Evolutionary conservation across 1,140 invertebrate species (phyloP).

Genomic region (Protaetia brevitarsis): DNA sequence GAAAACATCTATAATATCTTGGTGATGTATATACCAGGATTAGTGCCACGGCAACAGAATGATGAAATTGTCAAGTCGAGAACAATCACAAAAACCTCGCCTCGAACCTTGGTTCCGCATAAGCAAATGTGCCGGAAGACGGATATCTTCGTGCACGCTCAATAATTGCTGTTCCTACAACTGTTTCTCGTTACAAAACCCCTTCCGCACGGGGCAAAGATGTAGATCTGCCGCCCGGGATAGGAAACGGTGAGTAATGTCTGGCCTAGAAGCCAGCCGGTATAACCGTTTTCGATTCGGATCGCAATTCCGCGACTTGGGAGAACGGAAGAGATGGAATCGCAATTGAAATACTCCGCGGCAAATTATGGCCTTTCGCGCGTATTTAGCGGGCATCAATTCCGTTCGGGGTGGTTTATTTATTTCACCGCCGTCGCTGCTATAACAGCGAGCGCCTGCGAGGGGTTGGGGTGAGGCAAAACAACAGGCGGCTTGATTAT

Average conservation of each 20-base stretch:
- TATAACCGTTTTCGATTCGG: background rate
- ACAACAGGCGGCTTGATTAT: background rate
- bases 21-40: too few relatives aligned
- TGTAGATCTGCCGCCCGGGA: background rate
- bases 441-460: background rate
- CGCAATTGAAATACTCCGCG: constrained; percentile 11
- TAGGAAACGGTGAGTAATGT: background rate
- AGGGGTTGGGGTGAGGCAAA: background rate
- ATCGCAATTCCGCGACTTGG: background rate
- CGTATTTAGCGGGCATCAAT: background rate
- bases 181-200: constrained; percentile 7
- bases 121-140: constrained; percentile 44
- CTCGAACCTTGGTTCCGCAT: too few relatives aligned
- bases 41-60: too few relatives aligned
- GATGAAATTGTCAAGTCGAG: too few relatives aligned
- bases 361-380: background rate
- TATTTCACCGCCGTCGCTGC: background rate
- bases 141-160: constrained; percentile 47
- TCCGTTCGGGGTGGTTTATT: background rate
- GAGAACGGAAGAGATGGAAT: constrained; percentile 11
- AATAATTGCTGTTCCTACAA: constrained; percentile 41
- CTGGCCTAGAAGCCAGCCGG: background rate
- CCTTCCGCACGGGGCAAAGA: background rate
- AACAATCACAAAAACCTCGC: too few relatives aligned
- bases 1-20: too few relatives aligned